Conservation (phyloP, 2,888 invertebrate genomes). For the Hydriomena furcata region DNA sequence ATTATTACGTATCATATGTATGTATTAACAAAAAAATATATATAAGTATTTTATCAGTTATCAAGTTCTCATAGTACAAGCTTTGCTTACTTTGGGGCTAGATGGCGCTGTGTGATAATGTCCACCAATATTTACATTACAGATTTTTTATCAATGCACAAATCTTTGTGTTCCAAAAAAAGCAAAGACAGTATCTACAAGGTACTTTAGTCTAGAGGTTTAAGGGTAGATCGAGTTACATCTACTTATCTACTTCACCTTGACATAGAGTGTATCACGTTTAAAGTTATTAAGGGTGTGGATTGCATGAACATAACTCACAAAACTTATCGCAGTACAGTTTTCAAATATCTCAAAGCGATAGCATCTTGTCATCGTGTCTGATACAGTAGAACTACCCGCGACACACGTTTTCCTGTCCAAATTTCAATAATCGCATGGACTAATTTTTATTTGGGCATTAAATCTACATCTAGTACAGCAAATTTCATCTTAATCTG, state of each 20-base stretch:
- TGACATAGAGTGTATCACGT: slow-evolving; percentile 18
- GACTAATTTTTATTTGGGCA: too few relatives aligned
- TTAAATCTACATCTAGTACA: too few relatives aligned
- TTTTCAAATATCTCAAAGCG: slow-evolving; percentile 14
- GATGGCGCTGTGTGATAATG: too few relatives aligned
- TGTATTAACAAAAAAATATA: too few relatives aligned
- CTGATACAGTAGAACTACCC: slow-evolving; percentile 29
- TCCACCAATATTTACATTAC: too few relatives aligned
- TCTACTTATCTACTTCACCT: slow-evolving; percentile 13
- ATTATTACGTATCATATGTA: too few relatives aligned
- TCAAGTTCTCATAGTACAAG: too few relatives aligned
- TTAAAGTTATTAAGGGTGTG: slow-evolving; percentile 14
- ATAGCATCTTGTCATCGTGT: slow-evolving; percentile 27
- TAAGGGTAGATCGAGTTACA: slow-evolving; percentile 19
- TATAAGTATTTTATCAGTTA: too few relatives aligned
- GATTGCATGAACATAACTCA: slow-evolving; percentile 14
- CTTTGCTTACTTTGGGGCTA: too few relatives aligned
- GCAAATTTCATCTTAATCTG: too few relatives aligned
- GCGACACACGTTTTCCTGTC: too few relatives aligned
- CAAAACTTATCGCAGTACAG: slow-evolving; percentile 7
- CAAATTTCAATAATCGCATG: too few relatives aligned
- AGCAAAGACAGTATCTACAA: slow-evolving; percentile 12
- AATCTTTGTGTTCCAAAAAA: slow-evolving; percentile 34
- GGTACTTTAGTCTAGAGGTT: slow-evolving; percentile 13
- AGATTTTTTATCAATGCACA: slow-evolving; percentile 44